Evolutionary conservation across 1,140 invertebrate genomes (phyloP).

Genomic region (Eubasilissa regina): DNA sequence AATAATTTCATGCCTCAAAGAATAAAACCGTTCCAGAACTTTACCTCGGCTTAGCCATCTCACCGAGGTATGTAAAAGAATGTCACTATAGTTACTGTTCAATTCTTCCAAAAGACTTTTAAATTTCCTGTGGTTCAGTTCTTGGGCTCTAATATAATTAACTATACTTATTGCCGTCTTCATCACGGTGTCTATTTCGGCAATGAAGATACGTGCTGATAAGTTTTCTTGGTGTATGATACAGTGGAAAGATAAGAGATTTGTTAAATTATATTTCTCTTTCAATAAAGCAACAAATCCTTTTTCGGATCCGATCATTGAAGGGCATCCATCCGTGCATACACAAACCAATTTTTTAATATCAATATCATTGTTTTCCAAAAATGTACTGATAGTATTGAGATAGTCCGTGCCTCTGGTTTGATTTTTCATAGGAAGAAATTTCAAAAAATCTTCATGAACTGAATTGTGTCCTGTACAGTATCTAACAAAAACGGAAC

Average conservation of each 20-base stretch:
- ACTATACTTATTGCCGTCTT: no score
- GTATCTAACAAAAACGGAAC: constrained; percentile 60
- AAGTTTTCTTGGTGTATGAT: constrained; percentile 15
- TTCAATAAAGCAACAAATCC: constrained; percentile 58
- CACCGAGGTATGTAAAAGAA: constrained; percentile 2
- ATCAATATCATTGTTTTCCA: constrained; percentile 58
- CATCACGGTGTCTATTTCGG: not conserved
- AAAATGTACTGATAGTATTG: constrained; percentile 40
- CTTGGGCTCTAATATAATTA: no score
- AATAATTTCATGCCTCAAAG: not conserved
- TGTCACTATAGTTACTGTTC: not conserved
- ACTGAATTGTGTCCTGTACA: constrained; percentile 58
- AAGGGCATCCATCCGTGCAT: constrained; percentile 58
- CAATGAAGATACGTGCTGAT: not conserved
- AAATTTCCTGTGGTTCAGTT: not conserved
- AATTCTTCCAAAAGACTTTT: constrained; percentile 16
- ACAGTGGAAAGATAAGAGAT: constrained; percentile 43
- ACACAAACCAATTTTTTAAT: constrained; percentile 59
- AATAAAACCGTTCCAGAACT: constrained; percentile 3
- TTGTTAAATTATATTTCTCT: constrained; percentile 57
- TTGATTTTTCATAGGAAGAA: no score
- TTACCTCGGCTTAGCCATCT: constrained; percentile 11
- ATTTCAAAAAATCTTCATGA: constrained; percentile 54
- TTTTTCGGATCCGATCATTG: constrained; percentile 57
- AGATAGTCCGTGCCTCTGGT: constrained; percentile 53